Conservation (phyloP, 2,888 invertebrate genomes). For the Drosophila antonietae region DNA sequence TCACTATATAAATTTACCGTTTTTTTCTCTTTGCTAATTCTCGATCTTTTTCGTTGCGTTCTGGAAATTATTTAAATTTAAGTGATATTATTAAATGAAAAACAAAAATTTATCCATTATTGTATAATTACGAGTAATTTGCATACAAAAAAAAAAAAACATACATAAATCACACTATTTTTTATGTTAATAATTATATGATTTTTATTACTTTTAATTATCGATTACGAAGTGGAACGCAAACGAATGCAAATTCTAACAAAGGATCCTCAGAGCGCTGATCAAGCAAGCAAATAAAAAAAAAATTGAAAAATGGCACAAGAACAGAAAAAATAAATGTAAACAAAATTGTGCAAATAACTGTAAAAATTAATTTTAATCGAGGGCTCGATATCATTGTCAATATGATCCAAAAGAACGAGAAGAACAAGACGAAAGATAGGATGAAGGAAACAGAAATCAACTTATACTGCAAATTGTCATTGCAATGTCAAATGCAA, state of each 20-base stretch:
- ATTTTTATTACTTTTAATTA: slow-evolving; percentile 21
- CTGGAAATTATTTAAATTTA: slow-evolving; percentile 81
- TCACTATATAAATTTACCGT: slow-evolving; percentile 41
- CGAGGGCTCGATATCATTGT: slow-evolving; percentile 53
- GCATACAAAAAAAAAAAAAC: slow-evolving; percentile 37
- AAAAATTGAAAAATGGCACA: slow-evolving; percentile 12
- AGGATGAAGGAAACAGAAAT: slow-evolving; percentile 2
- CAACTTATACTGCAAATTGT: slow-evolving; percentile 47
- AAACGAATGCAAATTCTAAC: slow-evolving; percentile 61
- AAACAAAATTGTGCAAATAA: slow-evolving; percentile 29
- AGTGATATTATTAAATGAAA: slow-evolving; percentile 79
- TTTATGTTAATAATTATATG: slow-evolving; percentile 70
- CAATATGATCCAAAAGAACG: slow-evolving; percentile 35
- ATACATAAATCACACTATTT: slow-evolving; percentile 62
- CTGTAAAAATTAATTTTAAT: slow-evolving; percentile 36
- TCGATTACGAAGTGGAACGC: slow-evolving; percentile 63
- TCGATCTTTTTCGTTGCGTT: slow-evolving; percentile 76
- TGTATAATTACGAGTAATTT: slow-evolving; percentile 76
- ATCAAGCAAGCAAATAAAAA: slow-evolving; percentile 45
- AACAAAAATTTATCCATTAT: slow-evolving; percentile 63
- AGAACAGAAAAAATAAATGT: slow-evolving; percentile 22
- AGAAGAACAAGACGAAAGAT: not conserved
- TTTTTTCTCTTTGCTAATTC: slow-evolving; percentile 48
- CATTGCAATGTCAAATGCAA: slow-evolving; percentile 48
- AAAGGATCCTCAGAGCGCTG: slow-evolving; percentile 64